These are phyloP conservation scores for Aythya baeri DNA, from an alignment of 2,113 vertebrate species.

Conservation along the genomic window DNA sequence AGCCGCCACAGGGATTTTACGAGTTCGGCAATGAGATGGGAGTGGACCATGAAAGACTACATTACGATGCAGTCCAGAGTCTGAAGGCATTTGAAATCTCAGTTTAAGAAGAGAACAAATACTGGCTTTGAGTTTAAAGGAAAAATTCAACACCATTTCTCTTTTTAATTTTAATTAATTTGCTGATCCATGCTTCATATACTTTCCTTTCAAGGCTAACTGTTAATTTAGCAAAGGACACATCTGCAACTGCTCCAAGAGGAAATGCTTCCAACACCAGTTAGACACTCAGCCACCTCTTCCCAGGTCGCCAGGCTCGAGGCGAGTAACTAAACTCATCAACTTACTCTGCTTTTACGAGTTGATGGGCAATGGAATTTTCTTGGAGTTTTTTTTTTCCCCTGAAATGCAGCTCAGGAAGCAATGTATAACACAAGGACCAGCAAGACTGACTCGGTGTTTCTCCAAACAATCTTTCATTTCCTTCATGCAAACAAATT, in stretches of 20 bases:
- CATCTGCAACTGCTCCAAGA: not conserved
- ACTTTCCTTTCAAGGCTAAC: constrained; percentile 38
- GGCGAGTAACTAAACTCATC: not conserved
- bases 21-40: not conserved
- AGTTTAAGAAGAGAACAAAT: constrained; percentile 29
- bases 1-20: not conserved
- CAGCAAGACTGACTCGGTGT: not conserved
- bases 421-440: not conserved
- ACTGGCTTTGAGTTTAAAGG: not conserved
- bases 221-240: constrained; percentile 41
- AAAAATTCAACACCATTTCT: not conserved
- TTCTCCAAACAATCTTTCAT: not conserved
- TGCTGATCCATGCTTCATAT: constrained; percentile 12
- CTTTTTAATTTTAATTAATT: constrained; percentile 46
- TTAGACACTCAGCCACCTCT: not conserved
- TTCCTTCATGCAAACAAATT: not conserved
- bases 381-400: not conserved
- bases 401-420: not conserved
- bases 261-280: not conserved
- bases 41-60: not conserved
- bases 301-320: not conserved
- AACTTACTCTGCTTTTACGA: not conserved
- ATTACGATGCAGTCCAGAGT: not conserved
- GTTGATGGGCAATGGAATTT: not conserved
- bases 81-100: not conserved